These are phyloP conservation scores for Tenodera sinensis DNA, from an alignment of 2,888 invertebrate species.

Conservation along the genomic window DNA sequence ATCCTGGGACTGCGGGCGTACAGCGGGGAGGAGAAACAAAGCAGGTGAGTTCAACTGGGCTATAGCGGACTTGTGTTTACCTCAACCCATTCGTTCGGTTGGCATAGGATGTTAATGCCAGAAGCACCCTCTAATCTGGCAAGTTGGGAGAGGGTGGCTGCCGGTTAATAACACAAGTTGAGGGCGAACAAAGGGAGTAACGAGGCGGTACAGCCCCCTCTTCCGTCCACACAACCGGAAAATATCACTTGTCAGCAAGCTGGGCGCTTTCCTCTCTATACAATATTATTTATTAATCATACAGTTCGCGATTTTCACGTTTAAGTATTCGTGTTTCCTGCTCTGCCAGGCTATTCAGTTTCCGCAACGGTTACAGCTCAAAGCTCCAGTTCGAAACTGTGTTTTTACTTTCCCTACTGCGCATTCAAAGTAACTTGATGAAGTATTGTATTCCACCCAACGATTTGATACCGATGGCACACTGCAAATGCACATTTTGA, in stretches of 20 bases:
- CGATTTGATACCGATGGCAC: too few species aligned
- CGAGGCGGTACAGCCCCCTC: slow-evolving; percentile 8
- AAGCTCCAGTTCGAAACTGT: too few species aligned
- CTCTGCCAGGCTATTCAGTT: too few species aligned
- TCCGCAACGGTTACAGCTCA: too few species aligned
- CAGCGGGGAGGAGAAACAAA: slow-evolving; percentile 33
- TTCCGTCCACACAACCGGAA: neutral
- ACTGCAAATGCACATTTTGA: too few species aligned
- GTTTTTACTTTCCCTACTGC: too few species aligned
- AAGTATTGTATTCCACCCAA: too few species aligned
- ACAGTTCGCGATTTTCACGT: too few species aligned
- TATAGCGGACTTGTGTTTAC: neutral
- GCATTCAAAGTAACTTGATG: too few species aligned
- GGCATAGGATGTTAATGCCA: neutral
- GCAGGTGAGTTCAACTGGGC: slow-evolving; percentile 4
- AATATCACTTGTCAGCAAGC: neutral
- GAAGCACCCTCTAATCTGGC: neutral
- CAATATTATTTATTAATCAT: neutral
- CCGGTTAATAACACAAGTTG: slow-evolving; percentile 28
- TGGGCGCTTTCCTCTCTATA: neutral
- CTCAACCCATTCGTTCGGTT: neutral
- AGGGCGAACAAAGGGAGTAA: slow-evolving; percentile 24
- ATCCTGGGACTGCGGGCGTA: slow-evolving; percentile 45
- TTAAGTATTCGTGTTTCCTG: too few species aligned
- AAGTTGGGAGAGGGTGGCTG: neutral